Base-by-base conservation (phyloP, 1,140 invertebrate species). In the Drosophila insularis region DNA sequence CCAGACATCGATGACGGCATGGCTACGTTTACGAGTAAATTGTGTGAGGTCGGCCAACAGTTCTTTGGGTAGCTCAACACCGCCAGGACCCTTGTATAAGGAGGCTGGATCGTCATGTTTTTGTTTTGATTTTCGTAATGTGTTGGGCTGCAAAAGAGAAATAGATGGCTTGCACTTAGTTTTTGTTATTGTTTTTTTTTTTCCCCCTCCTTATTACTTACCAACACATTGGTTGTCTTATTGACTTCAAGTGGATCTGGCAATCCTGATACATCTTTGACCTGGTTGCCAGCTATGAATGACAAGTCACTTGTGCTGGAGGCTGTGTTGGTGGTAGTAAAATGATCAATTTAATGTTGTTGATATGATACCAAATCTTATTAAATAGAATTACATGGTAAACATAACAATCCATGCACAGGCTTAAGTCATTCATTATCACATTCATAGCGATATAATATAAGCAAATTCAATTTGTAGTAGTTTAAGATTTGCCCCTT, bases 1-100 rank as follows among this genome's bases (percentile, higher is more conserved):
- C 98, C 98, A 99, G 4, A 99, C 98, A 92, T 99, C 98, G 78
- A 99, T 98, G 2, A 96, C 96, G 21, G 96, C 96, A 65, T 93
- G 91, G 78, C 95, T 95, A 71, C 95, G 95, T 77, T 96, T 96
- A 68, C 93, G 93, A 72, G 96, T 95, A 86, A 97, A 97, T 80
- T 95, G 95, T 2, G 95, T 95, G 27, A 96, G 92, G 43, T 94
- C 94, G 75, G 94, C 94, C 11, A 96, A 92, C 11, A 96, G 93
- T 66, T 95, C 93, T 78, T 94, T 95, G 13, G 94, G 91, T 31
- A 95, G 78, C 55, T 94, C 93, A 11, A 75, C 84, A 7, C 94
- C 94, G 35, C 92, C 93, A 4, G 92, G 90, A 55, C 92, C 93
- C 19, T 92, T 92, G 81, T 92, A 93, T 35, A 92, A 63, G 2